Conservation (phyloP, 2,797 vertebrate genomes). For the Pogoniulus pusillus region DNA sequence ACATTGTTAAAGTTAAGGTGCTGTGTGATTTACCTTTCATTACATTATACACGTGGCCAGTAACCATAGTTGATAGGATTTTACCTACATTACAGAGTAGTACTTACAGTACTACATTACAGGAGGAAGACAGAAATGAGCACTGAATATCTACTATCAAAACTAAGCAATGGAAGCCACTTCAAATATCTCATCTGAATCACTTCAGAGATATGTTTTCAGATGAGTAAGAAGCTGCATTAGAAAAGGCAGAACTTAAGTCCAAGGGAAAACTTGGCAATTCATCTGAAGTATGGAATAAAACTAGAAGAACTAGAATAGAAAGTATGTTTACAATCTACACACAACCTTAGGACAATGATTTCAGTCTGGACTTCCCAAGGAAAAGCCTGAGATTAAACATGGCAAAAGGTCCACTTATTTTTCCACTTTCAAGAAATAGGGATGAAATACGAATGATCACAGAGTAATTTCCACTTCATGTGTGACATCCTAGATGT, state of each 20-base stretch:
- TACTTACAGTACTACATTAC: background rate
- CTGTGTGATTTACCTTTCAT: background rate
- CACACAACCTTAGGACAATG: background rate
- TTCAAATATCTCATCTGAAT: background rate
- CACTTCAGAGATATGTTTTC: background rate
- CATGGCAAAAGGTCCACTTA: no score
- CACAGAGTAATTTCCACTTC: background rate
- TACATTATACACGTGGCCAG: background rate
- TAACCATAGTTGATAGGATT: background rate
- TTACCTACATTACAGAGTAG: background rate
- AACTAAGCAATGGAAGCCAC: background rate
- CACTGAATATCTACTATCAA: background rate
- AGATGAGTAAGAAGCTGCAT: background rate
- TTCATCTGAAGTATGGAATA: background rate
- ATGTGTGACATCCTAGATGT: background rate
- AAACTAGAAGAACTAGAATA: background rate
- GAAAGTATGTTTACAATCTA: background rate
- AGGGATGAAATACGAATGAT: background rate
- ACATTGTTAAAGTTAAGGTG: background rate
- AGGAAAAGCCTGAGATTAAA: background rate
- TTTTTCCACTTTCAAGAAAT: background rate
- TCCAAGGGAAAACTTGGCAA: background rate
- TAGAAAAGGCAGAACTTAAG: background rate
- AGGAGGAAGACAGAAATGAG: background rate
- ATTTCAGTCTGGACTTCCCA: background rate